Evolutionary conservation across 2,888 invertebrate genomes (phyloP), one percentile per base, ranked within the genome.

Genomic region (Spialia ferax): DNA sequence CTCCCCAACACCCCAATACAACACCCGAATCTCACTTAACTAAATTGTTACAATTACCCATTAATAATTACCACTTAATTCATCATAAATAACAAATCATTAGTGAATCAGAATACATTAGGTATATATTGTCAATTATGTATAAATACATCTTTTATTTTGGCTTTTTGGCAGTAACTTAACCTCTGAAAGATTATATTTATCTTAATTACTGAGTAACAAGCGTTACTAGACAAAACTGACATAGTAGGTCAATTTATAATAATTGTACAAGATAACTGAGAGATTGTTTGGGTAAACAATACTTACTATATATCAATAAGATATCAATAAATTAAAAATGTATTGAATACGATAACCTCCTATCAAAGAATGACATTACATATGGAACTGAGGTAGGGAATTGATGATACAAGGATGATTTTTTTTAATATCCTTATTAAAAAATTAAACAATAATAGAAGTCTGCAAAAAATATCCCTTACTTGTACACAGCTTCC

Each of bases 1-100:
- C 26, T n/a, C n/a, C 5, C 26, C 7, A 42, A 15, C 15, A 42
- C 7, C 7, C 69, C 75, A 62, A 32, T 66, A 50, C 56, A 71
- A 70, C 70, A 68, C 42, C 45, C 55, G 32, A 48, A 54, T 23
- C 6, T 8, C 29, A 10, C 15, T 29, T 52, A 1, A 18, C 6
- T 26, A 4, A 5, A 2, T 10, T 20, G 20, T 20, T 20, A 48
- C 48, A 20, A 18, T 48, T 10, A 11, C 18, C 45, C 2, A n/a
- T n/a, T n/a, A n/a, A n/a, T n/a, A n/a, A n/a, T n/a, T 45, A 8
- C 45, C 8, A 45, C 8, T 18, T 38, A 3, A n/a, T 4, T n/a
- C 3, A 0, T 3, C 50, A 1, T 22, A 11, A 50, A 22, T 8
- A 23, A 1, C 3, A 35, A 11, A 13, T 13, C 11, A 5, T 38